Conservation (phyloP, 35 echinoderm and acorn worm species). For the Ophioderma brevispina region DNA sequence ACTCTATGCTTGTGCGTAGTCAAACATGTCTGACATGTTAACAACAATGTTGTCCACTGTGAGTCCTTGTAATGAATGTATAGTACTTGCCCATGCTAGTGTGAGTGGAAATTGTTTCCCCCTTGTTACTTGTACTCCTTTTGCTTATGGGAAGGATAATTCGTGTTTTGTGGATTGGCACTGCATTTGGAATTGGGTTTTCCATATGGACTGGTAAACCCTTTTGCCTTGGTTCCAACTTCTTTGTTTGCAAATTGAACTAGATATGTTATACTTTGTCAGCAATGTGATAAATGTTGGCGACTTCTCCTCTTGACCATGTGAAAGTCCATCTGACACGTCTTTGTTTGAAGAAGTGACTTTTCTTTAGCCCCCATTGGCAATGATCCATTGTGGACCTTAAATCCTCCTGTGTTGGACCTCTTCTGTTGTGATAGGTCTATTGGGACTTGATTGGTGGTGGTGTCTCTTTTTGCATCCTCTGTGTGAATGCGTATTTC, state of each 20-base stretch:
- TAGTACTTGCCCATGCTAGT: slow-evolving; percentile 52
- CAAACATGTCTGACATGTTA: slow-evolving; percentile 11
- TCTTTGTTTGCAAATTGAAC: slow-evolving; percentile 51
- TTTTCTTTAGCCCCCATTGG: slow-evolving; percentile 53
- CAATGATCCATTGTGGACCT: not conserved
- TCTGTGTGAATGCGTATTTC: not conserved
- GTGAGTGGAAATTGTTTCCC: slow-evolving; percentile 26
- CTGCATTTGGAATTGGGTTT: not conserved
- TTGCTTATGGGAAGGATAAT: not conserved
- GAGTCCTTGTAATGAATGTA: slow-evolving; percentile 44
- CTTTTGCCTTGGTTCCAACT: slow-evolving; percentile 13
- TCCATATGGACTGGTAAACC: not conserved
- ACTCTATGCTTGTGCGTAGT: slow-evolving; percentile 22
- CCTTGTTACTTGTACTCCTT: not conserved
- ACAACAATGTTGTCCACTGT: slow-evolving; percentile 41
- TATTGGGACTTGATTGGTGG: not conserved
- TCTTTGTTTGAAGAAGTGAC: slow-evolving; percentile 55
- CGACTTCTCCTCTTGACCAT: slow-evolving; percentile 56
- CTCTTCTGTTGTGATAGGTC: not conserved
- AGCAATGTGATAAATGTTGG: slow-evolving; percentile 6
- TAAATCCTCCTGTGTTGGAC: not conserved
- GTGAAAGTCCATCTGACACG: slow-evolving; percentile 72
- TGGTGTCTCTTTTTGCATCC: not conserved
- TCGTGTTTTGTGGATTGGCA: not conserved
- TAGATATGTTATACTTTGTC: slow-evolving; percentile 20